phyloP scores from a whole-genome alignment of 1,140 invertebrate species.

The Drosophila cardini region DNA sequence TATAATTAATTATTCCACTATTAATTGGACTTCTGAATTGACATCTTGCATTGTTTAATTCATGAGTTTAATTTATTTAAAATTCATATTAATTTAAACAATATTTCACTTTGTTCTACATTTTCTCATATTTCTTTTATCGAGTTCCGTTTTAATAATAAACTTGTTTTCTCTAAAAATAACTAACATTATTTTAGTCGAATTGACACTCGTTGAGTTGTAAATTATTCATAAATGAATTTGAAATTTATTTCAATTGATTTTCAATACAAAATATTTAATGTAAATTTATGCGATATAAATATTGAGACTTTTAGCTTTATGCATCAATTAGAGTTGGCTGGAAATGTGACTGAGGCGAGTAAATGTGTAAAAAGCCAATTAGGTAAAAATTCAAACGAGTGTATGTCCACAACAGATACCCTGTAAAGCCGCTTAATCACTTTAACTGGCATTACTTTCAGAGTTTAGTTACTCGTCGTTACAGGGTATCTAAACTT shows the following conservation, averaged over 20 bases:
- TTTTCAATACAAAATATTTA: background rate
- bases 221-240: conserved; percentile 23
- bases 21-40: background rate
- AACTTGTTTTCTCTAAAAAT: background rate
- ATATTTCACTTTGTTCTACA: background rate
- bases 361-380: background rate
- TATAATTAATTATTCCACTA: background rate
- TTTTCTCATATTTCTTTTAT: background rate
- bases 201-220: background rate
- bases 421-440: no score
- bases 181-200: background rate
- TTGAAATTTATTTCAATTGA: conserved; percentile 10
- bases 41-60: background rate
- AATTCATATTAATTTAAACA: background rate
- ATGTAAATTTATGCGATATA: conserved; percentile 9
- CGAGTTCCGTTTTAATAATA: background rate
- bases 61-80: background rate
- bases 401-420: background rate
- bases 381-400: background rate
- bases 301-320: background rate
- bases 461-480: no score
- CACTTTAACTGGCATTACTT: no score
- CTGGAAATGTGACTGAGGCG: background rate
- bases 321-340: conserved; percentile 6
- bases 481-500: no score